A percentile compares a stretch with the other conserved stretches of the same genome.
These are phyloP conservation scores for Phorcus lineatus DNA, from an alignment of 2,888 invertebrate species.

Conservation along the genomic window DNA sequence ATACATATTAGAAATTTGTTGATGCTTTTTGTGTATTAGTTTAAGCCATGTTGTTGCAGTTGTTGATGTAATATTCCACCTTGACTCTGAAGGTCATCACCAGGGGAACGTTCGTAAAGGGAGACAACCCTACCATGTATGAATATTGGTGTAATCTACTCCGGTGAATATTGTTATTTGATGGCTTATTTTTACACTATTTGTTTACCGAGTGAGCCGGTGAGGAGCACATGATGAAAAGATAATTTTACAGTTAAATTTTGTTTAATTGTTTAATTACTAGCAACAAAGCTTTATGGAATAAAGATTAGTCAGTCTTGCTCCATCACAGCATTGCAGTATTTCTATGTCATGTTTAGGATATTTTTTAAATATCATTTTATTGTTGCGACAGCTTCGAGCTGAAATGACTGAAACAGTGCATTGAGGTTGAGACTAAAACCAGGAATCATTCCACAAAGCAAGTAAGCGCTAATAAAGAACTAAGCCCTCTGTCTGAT, in stretches of 20 bases:
- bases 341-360: not conserved
- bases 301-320: too few species aligned
- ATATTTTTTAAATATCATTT: not conserved
- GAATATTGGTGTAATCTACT: not conserved
- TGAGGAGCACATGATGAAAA: not conserved
- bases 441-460: too few species aligned
- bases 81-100: not conserved
- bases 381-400: too few species aligned
- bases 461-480: too few species aligned
- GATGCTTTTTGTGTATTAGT: not conserved
- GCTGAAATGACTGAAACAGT: too few species aligned
- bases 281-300: too few species aligned
- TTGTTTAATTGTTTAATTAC: not conserved
- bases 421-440: too few species aligned
- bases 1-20: too few species aligned
- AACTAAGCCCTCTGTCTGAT: too few species aligned
- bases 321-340: not conserved
- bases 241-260: not conserved
- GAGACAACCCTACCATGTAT: not conserved
- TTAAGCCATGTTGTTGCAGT: not conserved
- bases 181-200: not conserved
- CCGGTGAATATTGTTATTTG: conserved; percentile 7
- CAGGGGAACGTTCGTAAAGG: not conserved
- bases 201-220: not conserved
- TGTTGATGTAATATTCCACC: not conserved